Evolutionary conservation across 2,888 invertebrate genomes (phyloP).

Genomic region (Mesochorus sp.): DNA sequence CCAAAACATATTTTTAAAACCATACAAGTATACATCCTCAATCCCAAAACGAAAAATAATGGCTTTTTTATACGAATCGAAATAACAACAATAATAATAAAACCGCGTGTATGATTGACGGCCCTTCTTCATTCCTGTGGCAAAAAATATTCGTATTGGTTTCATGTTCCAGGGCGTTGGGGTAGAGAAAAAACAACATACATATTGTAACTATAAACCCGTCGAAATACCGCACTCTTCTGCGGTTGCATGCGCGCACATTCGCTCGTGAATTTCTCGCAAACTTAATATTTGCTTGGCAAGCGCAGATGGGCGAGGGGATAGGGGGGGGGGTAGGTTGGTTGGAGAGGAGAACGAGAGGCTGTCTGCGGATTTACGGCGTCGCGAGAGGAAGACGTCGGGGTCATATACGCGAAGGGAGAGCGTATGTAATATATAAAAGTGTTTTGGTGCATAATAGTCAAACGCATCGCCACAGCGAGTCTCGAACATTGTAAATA

Average conservation of each 20-base stretch:
- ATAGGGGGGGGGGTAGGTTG: too few relatives aligned
- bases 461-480: background rate
- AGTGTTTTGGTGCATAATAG: background rate
- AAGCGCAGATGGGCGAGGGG: too few relatives aligned
- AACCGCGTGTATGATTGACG: too few relatives aligned
- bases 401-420: background rate
- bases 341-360: slow-evolving; percentile 40
- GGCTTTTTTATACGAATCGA: too few relatives aligned
- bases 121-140: too few relatives aligned
- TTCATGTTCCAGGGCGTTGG: background rate
- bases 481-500: too few relatives aligned
- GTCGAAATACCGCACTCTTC: slow-evolving; percentile 11
- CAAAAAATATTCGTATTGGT: background rate
- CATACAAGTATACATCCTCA: too few relatives aligned
- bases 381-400: slow-evolving; percentile 58
- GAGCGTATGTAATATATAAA: background rate
- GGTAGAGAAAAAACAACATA: slow-evolving; percentile 29
- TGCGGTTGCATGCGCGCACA: slow-evolving; percentile 25
- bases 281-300: slow-evolving; percentile 59
- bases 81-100: too few relatives aligned
- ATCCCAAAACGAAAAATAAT: too few relatives aligned
- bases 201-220: slow-evolving; percentile 37
- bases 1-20: too few relatives aligned
- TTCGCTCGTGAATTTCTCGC: slow-evolving; percentile 38
- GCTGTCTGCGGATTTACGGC: slow-evolving; percentile 58